phyloP scores from a whole-genome alignment of 1,140 invertebrate genomes.

The Nixonia krombeini region DNA sequence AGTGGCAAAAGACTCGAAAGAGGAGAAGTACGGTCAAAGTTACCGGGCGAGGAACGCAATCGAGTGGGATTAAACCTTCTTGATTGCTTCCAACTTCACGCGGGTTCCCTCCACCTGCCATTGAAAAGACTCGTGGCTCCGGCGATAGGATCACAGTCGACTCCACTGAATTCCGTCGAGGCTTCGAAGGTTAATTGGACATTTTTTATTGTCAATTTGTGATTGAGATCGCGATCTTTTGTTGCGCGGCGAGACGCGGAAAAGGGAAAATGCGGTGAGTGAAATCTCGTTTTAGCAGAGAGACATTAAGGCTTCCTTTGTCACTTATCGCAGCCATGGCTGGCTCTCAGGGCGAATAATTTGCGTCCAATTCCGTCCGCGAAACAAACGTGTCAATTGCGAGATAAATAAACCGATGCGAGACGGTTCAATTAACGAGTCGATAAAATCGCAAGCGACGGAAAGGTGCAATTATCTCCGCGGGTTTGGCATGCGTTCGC shows the following conservation, averaged over 20 bases:
- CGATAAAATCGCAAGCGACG: too few species aligned
- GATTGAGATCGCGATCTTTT: slow-evolving; percentile 67
- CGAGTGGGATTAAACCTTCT: slow-evolving; percentile 69
- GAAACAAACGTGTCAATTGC: slow-evolving; percentile 15
- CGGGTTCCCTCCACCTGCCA: slow-evolving; percentile 47
- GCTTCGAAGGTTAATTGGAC: slow-evolving; percentile 67
- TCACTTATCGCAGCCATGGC: slow-evolving; percentile 52
- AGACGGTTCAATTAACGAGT: too few species aligned
- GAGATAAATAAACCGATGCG: too few species aligned
- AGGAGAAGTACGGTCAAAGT: slow-evolving; percentile 49
- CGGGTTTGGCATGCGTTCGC: too few species aligned
- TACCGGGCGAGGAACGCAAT: slow-evolving; percentile 64
- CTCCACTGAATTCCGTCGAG: slow-evolving; percentile 53
- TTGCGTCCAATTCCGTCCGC: slow-evolving; percentile 16
- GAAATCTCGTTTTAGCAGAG: slow-evolving; percentile 55
- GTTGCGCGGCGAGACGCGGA: slow-evolving; percentile 43
- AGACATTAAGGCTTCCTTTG: slow-evolving; percentile 60
- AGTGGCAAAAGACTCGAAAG: slow-evolving; percentile 24
- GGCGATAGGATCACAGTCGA: slow-evolving; percentile 52
- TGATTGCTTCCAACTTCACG: slow-evolving; percentile 70
- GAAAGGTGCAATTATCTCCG: too few species aligned
- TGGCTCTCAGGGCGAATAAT: slow-evolving; percentile 36
- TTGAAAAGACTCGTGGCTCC: slow-evolving; percentile 58
- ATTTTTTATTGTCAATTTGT: slow-evolving; percentile 72
- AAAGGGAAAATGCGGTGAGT: slow-evolving; percentile 18